Percentiles rank a stretch among this genome's conserved stretches.
Conservation (phyloP, 2,888 invertebrate species). For the Platynereis dumerilii region DNA sequence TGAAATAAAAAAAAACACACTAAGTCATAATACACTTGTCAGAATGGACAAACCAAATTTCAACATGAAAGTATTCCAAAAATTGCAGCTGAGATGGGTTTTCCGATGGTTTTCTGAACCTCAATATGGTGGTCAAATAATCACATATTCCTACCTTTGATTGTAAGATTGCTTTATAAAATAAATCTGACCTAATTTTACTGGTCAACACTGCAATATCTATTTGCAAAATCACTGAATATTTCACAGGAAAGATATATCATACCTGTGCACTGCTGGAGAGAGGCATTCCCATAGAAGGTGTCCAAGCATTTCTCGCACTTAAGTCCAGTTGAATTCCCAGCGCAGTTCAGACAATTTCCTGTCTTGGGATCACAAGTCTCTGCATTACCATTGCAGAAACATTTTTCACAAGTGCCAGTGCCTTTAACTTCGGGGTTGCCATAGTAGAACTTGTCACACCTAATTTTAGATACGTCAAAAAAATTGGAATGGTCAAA, state of each 20-base stretch:
- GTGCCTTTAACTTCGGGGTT: slow-evolving; percentile 70
- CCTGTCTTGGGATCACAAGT: slow-evolving; percentile 82
- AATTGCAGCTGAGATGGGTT: too few relatives aligned
- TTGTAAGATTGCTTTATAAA: too few relatives aligned
- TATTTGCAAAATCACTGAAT: background rate
- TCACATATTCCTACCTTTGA: too few relatives aligned
- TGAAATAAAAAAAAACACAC: slow-evolving; percentile 21
- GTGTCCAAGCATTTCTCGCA: slow-evolving; percentile 42
- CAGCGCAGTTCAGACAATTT: slow-evolving; percentile 73
- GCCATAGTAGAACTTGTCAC: slow-evolving; percentile 87
- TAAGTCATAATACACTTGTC: too few relatives aligned
- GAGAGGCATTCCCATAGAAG: slow-evolving; percentile 42
- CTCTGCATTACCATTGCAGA: slow-evolving; percentile 88
- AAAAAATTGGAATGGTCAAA: too few relatives aligned
- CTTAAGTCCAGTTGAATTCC: slow-evolving; percentile 39
- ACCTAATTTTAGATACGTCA: too few relatives aligned
- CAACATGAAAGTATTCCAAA: too few relatives aligned
- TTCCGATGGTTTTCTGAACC: too few relatives aligned
- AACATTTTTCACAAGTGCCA: slow-evolving; percentile 72
- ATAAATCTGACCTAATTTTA: too few relatives aligned
- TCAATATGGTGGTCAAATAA: too few relatives aligned
- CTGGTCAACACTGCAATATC: too few relatives aligned
- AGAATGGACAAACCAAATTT: too few relatives aligned
- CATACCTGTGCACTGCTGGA: slow-evolving; percentile 47
- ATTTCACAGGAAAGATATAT: background rate